Percentiles rank a stretch among this genome's conserved stretches.
Conservation (phyloP, 2,888 invertebrate genomes). For the Piscicola geometra region DNA sequence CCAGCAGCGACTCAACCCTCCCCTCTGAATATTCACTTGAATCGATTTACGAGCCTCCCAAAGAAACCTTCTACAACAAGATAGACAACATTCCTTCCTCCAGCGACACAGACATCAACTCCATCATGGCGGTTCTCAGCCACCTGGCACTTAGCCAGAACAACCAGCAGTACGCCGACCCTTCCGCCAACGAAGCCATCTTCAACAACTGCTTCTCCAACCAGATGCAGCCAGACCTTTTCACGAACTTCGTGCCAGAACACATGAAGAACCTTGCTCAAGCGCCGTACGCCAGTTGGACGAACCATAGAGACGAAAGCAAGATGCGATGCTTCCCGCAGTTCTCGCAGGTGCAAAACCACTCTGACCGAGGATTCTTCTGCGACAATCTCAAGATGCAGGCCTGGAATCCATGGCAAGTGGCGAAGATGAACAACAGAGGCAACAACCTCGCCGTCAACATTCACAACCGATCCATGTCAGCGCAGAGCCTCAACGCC, state of each 20-base stretch:
- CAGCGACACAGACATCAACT: conserved; percentile 25
- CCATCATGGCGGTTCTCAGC: conserved; percentile 30
- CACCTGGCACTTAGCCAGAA: conserved; percentile 23
- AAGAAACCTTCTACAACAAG: conserved; percentile 9
- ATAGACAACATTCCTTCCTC: conserved; percentile 9
- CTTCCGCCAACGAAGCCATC: conserved; percentile 12
- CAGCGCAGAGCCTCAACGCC: conserved; percentile 26
- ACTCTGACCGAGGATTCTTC: conserved; percentile 6
- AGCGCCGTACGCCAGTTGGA: conserved; percentile 6
- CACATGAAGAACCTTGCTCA: conserved; percentile 29
- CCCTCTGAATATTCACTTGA: conserved; percentile 16
- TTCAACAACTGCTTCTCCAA: conserved; percentile 20
- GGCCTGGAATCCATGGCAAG: conserved; percentile 16
- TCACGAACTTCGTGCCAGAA: conserved; percentile 12
- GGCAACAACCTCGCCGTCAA: conserved; percentile 20
- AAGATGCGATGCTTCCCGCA: conserved; percentile 22
- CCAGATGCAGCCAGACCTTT: conserved; percentile 17
- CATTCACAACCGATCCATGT: conserved; percentile 31
- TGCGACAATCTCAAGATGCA: conserved; percentile 21
- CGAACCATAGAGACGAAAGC: conserved; percentile 14
- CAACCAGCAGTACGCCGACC: conserved; percentile 19
- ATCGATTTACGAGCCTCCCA: conserved; percentile 1
- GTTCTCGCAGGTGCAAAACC: neutral
- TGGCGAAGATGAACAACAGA: conserved; percentile 23
- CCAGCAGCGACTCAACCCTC: neutral